Evolutionary conservation across 2,888 invertebrate species (phyloP).

Genomic region (Poecilobothrus nobilitatus): DNA sequence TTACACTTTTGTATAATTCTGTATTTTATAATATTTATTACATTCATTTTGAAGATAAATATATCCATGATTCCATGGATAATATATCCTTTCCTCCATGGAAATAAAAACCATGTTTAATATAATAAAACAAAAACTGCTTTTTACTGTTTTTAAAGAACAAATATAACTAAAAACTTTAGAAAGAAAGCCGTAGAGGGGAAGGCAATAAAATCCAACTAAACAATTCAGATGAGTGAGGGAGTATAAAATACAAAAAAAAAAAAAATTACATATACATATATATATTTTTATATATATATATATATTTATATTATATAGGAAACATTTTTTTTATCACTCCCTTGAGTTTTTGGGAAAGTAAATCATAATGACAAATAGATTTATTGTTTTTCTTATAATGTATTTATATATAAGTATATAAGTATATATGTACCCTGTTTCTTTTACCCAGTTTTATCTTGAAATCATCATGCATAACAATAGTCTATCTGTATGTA

Average conservation of each 20-base stretch:
- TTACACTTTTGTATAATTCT: too few species aligned
- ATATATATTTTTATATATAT: too few species aligned
- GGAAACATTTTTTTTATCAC: background rate
- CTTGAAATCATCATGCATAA: background rate
- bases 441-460: background rate
- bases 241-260: background rate
- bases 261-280: too few species aligned
- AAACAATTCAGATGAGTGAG: background rate
- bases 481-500: background rate
- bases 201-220: background rate
- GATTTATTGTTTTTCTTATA: slow-evolving; percentile 5
- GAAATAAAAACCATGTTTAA: background rate
- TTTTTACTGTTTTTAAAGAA: background rate
- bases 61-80: too few species aligned
- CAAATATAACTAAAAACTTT: background rate
- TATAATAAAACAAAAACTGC: background rate
- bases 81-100: background rate
- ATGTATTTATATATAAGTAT: background rate
- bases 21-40: too few species aligned
- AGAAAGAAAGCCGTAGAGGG: background rate
- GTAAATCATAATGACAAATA: slow-evolving; percentile 6
- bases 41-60: background rate
- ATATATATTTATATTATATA: background rate
- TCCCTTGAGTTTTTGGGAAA: slow-evolving; percentile 1
- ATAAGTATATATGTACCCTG: background rate